These are phyloP conservation scores for Ecliptopera silaceata DNA, from an alignment of 2,888 invertebrate genomes.

Conservation along the genomic window DNA sequence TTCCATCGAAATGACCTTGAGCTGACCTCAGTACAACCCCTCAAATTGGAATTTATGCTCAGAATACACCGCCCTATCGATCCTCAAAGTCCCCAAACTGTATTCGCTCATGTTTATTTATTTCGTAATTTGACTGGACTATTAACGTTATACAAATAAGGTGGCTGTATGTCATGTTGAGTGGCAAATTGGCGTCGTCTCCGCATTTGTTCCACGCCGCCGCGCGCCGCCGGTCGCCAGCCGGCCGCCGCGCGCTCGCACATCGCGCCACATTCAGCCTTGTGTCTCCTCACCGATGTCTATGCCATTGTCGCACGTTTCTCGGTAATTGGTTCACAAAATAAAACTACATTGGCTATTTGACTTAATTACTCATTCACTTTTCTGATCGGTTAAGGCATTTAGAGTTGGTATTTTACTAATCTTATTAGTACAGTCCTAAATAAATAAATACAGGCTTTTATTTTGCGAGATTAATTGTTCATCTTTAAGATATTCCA, in stretches of 20 bases:
- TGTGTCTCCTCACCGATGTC: constrained; percentile 60
- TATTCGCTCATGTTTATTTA: too few relatives aligned
- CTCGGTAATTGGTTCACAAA: constrained; percentile 44
- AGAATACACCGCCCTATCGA: too few relatives aligned
- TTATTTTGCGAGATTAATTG: constrained; percentile 9
- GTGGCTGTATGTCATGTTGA: constrained; percentile 65
- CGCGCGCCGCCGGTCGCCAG: constrained; percentile 42
- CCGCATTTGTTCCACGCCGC: constrained; percentile 66
- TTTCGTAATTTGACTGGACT: too few relatives aligned
- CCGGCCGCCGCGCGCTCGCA: constrained; percentile 42
- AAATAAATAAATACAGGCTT: too few relatives aligned
- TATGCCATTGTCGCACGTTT: constrained; percentile 62
- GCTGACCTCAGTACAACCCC: too few relatives aligned
- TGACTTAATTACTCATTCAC: constrained; percentile 34
- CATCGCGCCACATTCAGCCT: constrained; percentile 63
- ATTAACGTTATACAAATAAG: constrained; percentile 72
- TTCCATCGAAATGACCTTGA: too few relatives aligned
- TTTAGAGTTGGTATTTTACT: constrained; percentile 9
- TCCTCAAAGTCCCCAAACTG: too few relatives aligned
- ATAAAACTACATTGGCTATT: constrained; percentile 38
- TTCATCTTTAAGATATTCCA: constrained; percentile 5
- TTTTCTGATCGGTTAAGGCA: constrained; percentile 26
- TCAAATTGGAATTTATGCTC: too few relatives aligned
- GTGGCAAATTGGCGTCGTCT: constrained; percentile 73
- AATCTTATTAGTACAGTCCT: constrained; percentile 8